Evolutionary conservation across 2,888 invertebrate genomes (phyloP).

Genomic region (Atethmia centrago): DNA sequence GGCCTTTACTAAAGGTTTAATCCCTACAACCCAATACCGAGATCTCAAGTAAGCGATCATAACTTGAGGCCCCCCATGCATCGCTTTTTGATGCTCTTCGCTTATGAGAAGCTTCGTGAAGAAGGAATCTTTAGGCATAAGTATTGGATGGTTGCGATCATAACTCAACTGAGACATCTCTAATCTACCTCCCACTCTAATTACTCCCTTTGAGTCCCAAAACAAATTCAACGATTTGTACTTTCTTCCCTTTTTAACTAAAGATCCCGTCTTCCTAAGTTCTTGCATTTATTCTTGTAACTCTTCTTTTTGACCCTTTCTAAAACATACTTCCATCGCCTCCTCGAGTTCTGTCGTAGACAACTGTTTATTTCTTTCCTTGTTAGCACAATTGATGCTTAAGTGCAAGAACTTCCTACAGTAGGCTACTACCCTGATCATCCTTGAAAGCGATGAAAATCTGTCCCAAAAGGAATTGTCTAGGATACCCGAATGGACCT

Average conservation of each 20-base stretch:
- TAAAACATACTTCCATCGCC: background rate
- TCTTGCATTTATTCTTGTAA: background rate
- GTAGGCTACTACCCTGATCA: background rate
- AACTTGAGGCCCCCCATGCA: slow-evolving; percentile 21
- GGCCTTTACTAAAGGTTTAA: background rate
- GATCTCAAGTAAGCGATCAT: slow-evolving; percentile 21
- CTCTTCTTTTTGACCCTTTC: background rate
- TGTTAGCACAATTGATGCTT: background rate
- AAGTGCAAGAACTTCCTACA: slow-evolving; percentile 1
- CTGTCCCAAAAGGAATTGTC: background rate
- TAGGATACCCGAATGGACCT: slow-evolving; percentile 1
- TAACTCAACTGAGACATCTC: background rate
- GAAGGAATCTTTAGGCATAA: background rate
- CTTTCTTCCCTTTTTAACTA: background rate
- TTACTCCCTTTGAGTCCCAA: background rate
- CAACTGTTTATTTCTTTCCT: slow-evolving; percentile 1
- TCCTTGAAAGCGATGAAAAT: slow-evolving; percentile 1
- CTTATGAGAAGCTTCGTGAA: slow-evolving; percentile 8
- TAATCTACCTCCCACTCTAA: background rate
- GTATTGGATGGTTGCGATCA: background rate
- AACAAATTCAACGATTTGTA: slow-evolving; percentile 1
- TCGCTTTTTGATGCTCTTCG: slow-evolving; percentile 23
- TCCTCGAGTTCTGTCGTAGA: background rate
- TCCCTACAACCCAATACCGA: slow-evolving; percentile 7
- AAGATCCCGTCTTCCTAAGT: background rate